These are phyloP conservation scores for Drosophila saltans DNA, from an alignment of 1,140 invertebrate species.

Conservation along the genomic window DNA sequence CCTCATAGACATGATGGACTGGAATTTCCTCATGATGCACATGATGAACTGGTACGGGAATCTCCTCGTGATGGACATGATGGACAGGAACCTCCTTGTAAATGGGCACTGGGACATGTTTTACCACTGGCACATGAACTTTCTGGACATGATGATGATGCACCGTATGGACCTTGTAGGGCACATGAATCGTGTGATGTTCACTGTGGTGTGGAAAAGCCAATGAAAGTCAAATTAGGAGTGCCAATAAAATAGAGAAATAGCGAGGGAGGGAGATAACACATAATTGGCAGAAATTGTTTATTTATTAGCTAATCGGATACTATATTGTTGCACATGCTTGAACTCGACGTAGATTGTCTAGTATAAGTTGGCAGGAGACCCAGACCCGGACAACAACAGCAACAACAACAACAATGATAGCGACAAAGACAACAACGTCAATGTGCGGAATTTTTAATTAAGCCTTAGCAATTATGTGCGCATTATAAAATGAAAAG, in stretches of 20 bases:
- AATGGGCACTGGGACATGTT: conserved; percentile 76
- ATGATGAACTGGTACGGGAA: conserved; percentile 71
- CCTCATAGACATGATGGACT: conserved; percentile 67
- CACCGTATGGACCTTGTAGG: conserved; percentile 87
- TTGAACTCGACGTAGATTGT: conserved; percentile 50
- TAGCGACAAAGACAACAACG: conserved; percentile 10
- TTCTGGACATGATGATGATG: conserved; percentile 88
- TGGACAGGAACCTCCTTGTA: conserved; percentile 75
- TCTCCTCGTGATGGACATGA: conserved; percentile 71
- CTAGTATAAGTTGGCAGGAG: conserved; percentile 42
- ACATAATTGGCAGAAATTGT: conserved; percentile 55
- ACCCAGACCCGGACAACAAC: conserved; percentile 9
- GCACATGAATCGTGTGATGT: conserved; percentile 86
- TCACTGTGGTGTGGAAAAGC: conserved; percentile 82
- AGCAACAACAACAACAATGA: neutral
- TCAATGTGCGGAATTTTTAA: conserved; percentile 69
- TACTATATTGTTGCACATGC: conserved; percentile 42
- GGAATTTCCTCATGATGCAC: conserved; percentile 73
- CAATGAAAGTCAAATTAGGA: conserved; percentile 57
- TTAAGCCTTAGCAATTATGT: conserved; percentile 73
- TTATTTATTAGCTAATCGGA: conserved; percentile 67
- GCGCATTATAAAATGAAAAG: conserved; percentile 53
- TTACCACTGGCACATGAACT: conserved; percentile 81
- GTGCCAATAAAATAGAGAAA: conserved; percentile 5
- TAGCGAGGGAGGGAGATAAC: conserved; percentile 1